Evolutionary conservation across 2,113 vertebrate species (phyloP), one percentile per base, ranked within the genome.

Genomic region (Hymenochirus boettgeri): DNA sequence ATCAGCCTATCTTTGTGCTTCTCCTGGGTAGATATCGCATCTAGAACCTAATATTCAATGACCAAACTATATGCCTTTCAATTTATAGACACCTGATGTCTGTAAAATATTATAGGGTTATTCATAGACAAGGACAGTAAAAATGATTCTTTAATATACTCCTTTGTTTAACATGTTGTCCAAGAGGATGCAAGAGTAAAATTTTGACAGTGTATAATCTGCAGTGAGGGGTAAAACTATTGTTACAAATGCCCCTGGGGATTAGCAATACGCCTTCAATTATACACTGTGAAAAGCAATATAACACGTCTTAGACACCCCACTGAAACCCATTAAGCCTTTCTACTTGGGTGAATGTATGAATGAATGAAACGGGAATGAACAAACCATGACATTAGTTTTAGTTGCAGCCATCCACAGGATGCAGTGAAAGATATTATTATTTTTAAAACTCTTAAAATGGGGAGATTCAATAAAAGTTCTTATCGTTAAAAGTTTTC

Each of bases 271-370:
- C 24, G 2, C 15, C 7, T 65, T 65, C 27, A 57, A 57, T 57
- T 57, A 57, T 57, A 33, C 45, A 65, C 27, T 50, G 39, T 50
- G 54, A 65, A 65, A 65, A 57, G 26, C 39, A 65, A 65, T 65
- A 46, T 65, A 65, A 65, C 63, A 65, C n/a, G 54, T 57, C 26
- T 27, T 27, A 23, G 39, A 27, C 53, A 48, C 26, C 45, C 63
- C 48, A 22, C 42, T 42, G 45, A 22, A 29, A 29, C 2, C 3
- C 62, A 47, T 37, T 8, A 8, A 26, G 23, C 26, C 45, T 15
- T n/a, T 26, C 7, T 13, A 15, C 24, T 46, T 29, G 7, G 24
- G 57, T 53, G 4, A 8, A 12, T 35, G 57, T 21, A 27, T 57
- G 11, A n/a, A 27, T 57, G 11, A n/a, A 17, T 31, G 42, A 15